Base-by-base conservation (phyloP, 2,797 vertebrate species). In the Galaxias olidus region DNA sequence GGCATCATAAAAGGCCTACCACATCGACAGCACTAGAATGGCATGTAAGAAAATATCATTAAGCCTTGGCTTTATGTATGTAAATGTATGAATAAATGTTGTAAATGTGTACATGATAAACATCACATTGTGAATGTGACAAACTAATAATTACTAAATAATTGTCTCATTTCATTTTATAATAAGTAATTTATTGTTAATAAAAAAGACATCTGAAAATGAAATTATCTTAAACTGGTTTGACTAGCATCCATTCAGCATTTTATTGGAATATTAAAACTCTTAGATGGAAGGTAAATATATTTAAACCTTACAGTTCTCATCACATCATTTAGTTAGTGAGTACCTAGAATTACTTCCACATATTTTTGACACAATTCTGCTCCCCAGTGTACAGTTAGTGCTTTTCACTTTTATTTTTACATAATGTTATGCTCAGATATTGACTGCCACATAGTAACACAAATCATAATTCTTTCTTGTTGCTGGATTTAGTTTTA, bases 161-260 rank as follows among this genome's bases (percentile, higher is more conserved):
- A 83, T 78, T 81, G 68, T 80, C 66, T 72, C 68, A 77, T 86
- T 82, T 80, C 67, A 83, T 88, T 89, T 88, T 90, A 76, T 86
- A 88, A 83, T 66, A 77, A 69, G 73, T 90, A 90, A 87, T 87
- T 91, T 88, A 89, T 90, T 90, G 83, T 76, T 79, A 68, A 88
- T 88, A 77, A 84, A 86, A 79, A 80, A 77, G 63, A 73, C 75
- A 87, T 77, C 70, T 75, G 49, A 67, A 58, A 68, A 70, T 30
- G 64, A 44, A n/a, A 14, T 69, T 30, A 49, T 19, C 46, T 41
- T 13, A 41, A n/a, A 63, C 41, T 45, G 17, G 41, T 44, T 44
- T 63, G 49, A 60, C 46, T 48, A 46, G 20, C 56, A 56, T 46
- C 4, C 13, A 53, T 14, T 30, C 30, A 30, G 30, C 30, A 30